Base-by-base conservation (phyloP, 1,140 invertebrate genomes). In the Bombus turneri region DNA sequence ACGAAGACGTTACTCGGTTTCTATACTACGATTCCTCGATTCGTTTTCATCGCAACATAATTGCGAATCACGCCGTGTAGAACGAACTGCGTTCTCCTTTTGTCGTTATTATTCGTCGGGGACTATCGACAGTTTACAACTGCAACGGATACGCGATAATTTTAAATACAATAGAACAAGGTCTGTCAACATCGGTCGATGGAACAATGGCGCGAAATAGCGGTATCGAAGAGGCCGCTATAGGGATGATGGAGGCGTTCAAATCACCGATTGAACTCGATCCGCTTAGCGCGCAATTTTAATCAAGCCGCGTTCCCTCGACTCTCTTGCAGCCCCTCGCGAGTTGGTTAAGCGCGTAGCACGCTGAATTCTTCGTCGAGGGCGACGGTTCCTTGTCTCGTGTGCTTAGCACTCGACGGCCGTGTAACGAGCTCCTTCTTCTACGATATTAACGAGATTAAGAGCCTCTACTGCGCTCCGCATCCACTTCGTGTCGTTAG, bases 401-500 rank as follows among this genome's bases (percentile, higher is more conserved):
- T 43, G 39, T 74, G 41, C 80, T 83, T 47, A n/a, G 18, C 72
- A 15, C 68, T 84, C 47, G 66, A 59, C 47, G n/a, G 39, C 9
- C 39, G 31, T 72, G 28, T 86, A 86, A 86, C 71, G 78, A 81
- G 78, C 59, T 71, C 34, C 72, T 59, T 86, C 84, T 74, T 74
- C 68, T n/a, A 12, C 79, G 79, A 75, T 75, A 75, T 81, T 86
- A 86, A 86, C 57, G 41, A 73, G 84, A 86, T 86, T 82, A 86
- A 81, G 78, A 62, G 71, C 75, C 57, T 77, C 34, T 47, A n/a
- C 41, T 41, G 47, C 43, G 57, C 75, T 37, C 53, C 10, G 13
- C 41, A 31, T 57, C 69, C 73, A 15, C 41, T 25, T 39, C 68
- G 18, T 3, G 28, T 13, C 71, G 68, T 59, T 81, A 47, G 15